A percentile compares a stretch with the other conserved stretches of the same genome.
phyloP scores from a whole-genome alignment of 2,797 vertebrate genomes.

The Netta rufina region DNA sequence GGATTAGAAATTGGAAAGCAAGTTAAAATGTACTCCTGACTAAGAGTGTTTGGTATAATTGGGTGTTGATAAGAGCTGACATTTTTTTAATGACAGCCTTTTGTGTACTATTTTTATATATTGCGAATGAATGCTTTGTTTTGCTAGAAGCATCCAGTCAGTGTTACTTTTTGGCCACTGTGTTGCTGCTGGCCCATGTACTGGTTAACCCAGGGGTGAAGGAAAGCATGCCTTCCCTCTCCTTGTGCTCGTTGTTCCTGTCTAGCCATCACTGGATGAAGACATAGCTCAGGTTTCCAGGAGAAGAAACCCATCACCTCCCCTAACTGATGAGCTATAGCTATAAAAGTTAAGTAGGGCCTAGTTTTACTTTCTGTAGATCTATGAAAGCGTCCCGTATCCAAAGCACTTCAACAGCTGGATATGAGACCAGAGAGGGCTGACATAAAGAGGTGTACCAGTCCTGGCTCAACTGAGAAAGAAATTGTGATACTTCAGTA shows the following conservation, averaged over 20 bases:
- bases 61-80: not conserved
- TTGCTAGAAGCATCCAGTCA: not conserved
- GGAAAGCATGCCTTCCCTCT: not conserved
- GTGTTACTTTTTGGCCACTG: not conserved
- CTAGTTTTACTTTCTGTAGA: not conserved
- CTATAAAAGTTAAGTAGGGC: not conserved
- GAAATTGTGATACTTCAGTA: not conserved
- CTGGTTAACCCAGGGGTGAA: not conserved
- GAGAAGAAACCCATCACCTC: not conserved
- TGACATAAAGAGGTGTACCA: not conserved
- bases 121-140: not conserved
- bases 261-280: not conserved
- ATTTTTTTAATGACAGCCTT: not conserved
- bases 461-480: not conserved
- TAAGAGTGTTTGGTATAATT: not conserved
- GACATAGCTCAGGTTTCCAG: not conserved
- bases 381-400: fast-evolving
- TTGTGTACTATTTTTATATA: not conserved
- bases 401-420: not conserved
- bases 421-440: too few species aligned
- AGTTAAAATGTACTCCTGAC: not conserved
- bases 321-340: not conserved
- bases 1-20: not conserved
- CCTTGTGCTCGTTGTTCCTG: fast-evolving
- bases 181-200: not conserved